These are phyloP conservation scores for Poecilia velifera DNA, from an alignment of 2,797 vertebrate species.

Conservation along the genomic window DNA sequence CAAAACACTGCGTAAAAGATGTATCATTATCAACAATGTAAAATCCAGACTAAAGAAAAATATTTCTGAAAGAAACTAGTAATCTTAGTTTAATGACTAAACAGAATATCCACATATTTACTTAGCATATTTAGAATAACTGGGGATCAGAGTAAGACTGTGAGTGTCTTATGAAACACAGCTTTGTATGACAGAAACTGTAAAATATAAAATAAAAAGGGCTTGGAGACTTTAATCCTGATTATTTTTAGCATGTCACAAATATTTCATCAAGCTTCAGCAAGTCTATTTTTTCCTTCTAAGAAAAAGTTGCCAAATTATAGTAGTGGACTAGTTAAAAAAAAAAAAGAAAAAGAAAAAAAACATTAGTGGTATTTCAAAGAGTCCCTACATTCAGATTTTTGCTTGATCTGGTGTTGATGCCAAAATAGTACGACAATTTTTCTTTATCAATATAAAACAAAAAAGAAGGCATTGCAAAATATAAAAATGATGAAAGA, in stretches of 20 bases:
- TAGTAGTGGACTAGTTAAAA: too few relatives aligned
- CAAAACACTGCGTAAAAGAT: not conserved
- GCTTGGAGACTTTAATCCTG: not conserved
- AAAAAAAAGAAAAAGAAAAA: not conserved
- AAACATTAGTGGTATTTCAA: too few relatives aligned
- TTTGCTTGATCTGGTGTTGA: too few relatives aligned
- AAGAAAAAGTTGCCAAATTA: too few relatives aligned
- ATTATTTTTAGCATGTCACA: not conserved
- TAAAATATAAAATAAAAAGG: not conserved
- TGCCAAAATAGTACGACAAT: not conserved
- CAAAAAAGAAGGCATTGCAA: not conserved
- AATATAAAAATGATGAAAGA: not conserved
- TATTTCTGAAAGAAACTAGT: not conserved
- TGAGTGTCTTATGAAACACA: not conserved
- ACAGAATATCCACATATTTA: not conserved
- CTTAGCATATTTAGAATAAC: not conserved
- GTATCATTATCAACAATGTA: not conserved
- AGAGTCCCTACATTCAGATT: too few relatives aligned
- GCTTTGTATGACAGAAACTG: not conserved
- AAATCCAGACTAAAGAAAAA: not conserved
- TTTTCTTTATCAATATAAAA: not conserved
- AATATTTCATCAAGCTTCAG: not conserved
- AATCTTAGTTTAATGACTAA: not conserved
- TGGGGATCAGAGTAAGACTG: not conserved
- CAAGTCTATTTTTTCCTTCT: too few relatives aligned